Percentiles rank a stretch among this genome's conserved stretches.
Evolutionary conservation across 2,113 vertebrate species (phyloP).

Genomic region (Equus przewalskii): DNA sequence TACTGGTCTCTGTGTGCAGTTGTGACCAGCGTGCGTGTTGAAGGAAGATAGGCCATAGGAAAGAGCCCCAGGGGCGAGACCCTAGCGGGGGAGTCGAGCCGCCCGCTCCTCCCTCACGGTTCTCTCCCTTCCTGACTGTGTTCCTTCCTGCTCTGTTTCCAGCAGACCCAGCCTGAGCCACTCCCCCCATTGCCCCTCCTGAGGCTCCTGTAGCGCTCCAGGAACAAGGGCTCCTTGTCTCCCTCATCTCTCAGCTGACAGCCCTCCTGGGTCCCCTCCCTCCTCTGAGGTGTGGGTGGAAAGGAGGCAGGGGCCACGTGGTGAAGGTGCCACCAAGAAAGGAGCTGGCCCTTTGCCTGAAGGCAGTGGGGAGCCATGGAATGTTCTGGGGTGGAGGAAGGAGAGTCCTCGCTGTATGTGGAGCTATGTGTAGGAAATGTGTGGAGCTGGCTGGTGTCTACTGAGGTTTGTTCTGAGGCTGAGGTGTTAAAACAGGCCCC

Average conservation of each 20-base stretch:
- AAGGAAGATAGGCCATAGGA: not conserved
- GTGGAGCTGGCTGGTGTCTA: not conserved
- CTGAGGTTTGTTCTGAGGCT: not conserved
- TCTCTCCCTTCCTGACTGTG: not conserved
- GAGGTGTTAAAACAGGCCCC: not conserved
- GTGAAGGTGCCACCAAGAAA: not conserved
- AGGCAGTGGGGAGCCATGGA: not conserved
- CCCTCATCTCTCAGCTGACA: not conserved
- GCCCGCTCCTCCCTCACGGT: not conserved
- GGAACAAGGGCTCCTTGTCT: not conserved
- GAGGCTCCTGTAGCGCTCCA: not conserved
- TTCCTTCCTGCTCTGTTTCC: not conserved
- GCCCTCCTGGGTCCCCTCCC: not conserved
- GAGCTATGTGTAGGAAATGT: not conserved
- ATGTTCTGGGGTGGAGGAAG: fast-evolving
- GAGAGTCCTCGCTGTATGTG: not conserved
- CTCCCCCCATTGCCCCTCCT: not conserved
- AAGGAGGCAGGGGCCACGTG: not conserved
- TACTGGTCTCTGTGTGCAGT: not conserved
- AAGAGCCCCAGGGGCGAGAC: not conserved
- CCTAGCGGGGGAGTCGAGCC: fast-evolving
- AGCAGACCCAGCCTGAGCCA: not conserved
- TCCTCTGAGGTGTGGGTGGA: not conserved
- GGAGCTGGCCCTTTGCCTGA: not conserved
- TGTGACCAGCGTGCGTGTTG: not conserved